phyloP scores from a whole-genome alignment of 2,113 vertebrate genomes.

The Rhinichthys klamathensis region DNA sequence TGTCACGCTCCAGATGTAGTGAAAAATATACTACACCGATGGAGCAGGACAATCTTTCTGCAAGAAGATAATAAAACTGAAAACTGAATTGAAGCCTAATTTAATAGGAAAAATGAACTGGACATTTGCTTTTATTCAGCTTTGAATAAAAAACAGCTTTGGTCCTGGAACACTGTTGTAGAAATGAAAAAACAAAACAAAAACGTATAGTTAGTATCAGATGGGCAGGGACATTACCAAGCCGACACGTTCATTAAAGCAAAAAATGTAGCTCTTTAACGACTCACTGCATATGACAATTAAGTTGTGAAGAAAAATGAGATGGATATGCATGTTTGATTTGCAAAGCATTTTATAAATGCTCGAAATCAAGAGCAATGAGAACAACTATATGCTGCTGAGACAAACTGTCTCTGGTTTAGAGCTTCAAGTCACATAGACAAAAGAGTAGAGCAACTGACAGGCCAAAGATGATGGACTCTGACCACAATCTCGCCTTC shows the following conservation, averaged over 20 bases:
- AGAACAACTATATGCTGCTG: not conserved
- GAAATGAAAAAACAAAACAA: not conserved
- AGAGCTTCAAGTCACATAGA: constrained; percentile 5
- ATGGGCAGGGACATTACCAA: not conserved
- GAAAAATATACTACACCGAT: not conserved
- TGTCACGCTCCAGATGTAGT: not conserved
- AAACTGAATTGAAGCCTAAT: not conserved
- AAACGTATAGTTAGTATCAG: not conserved
- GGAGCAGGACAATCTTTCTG: not conserved
- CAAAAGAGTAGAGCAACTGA: constrained; percentile 8
- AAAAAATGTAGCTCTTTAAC: constrained; percentile 21
- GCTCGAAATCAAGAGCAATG: not conserved
- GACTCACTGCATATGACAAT: constrained; percentile 15
- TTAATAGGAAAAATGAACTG: not conserved
- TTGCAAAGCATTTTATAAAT: constrained; percentile 15
- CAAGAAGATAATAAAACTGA: not conserved
- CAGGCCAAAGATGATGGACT: constrained; percentile 9
- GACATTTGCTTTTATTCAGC: not conserved
- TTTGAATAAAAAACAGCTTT: no score
- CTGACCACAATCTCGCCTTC: constrained; percentile 28
- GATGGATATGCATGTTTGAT: not conserved
- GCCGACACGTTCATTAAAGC: not conserved
- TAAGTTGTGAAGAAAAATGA: constrained; percentile 14
- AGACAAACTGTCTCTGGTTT: not conserved
- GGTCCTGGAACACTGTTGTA: no score